Evolutionary conservation across 2,113 vertebrate genomes (phyloP).

Genomic region (Fulica atra): DNA sequence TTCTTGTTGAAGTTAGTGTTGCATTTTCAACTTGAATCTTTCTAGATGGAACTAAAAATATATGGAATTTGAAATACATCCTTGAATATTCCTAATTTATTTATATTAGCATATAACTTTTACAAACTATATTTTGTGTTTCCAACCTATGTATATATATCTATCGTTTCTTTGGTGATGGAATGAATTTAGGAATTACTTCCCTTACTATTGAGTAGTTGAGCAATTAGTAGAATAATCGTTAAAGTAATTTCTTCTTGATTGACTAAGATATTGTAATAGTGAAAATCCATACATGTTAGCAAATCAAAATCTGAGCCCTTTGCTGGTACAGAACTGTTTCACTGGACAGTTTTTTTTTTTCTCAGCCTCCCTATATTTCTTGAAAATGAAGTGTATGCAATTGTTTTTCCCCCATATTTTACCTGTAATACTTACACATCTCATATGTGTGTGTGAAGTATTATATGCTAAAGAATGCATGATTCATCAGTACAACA

Average conservation of each 20-base stretch:
- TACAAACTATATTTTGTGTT: not conserved
- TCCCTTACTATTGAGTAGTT: not conserved
- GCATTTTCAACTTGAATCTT: not conserved
- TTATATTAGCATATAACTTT: not conserved
- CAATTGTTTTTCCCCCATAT: not conserved
- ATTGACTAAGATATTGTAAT: not conserved
- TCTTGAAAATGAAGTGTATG: not conserved
- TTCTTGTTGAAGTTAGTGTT: not conserved
- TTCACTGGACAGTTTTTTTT: not conserved
- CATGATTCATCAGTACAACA: not conserved
- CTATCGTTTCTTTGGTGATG: not conserved
- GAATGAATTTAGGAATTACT: slow-evolving; percentile 34
- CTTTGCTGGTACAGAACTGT: not conserved
- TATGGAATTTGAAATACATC: not conserved
- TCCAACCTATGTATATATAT: not conserved
- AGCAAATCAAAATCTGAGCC: not conserved
- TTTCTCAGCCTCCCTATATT: not conserved
- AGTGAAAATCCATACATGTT: not conserved
- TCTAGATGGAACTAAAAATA: not conserved
- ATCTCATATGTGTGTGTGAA: not conserved
- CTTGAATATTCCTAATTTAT: not conserved
- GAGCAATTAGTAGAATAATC: slow-evolving; percentile 23
- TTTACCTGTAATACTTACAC: not conserved
- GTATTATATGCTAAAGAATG: not conserved
- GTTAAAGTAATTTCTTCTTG: slow-evolving; percentile 21